Conservation (phyloP, 2,888 invertebrate species). For the Oxytorus armatus region DNA sequence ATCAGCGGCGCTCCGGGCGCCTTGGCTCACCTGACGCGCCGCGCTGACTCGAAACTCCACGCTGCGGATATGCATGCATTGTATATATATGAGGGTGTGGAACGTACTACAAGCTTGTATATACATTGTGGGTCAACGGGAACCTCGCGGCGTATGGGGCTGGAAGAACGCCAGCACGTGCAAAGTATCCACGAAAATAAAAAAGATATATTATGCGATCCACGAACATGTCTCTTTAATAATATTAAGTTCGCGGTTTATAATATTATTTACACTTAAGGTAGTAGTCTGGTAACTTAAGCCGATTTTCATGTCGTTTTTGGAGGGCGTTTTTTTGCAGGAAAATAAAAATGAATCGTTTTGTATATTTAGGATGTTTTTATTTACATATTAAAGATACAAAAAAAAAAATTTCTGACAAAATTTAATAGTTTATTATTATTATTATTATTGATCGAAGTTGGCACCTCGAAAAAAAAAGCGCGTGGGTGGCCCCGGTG, state of each 20-base stretch:
- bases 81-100: slow-evolving; percentile 20
- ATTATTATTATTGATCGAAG: no score
- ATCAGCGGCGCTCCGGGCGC: slow-evolving; percentile 83
- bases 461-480: no score
- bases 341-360: neutral
- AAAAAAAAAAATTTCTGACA: no score
- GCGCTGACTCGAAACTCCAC: slow-evolving; percentile 55
- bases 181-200: slow-evolving; percentile 5
- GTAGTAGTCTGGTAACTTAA: no score
- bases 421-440: no score
- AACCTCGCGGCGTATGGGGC: slow-evolving; percentile 13
- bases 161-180: slow-evolving; percentile 16
- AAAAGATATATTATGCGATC: neutral
- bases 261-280: slow-evolving; percentile 13
- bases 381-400: no score
- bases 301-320: neutral
- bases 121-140: slow-evolving; percentile 40
- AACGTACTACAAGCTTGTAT: slow-evolving; percentile 17
- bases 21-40: slow-evolving; percentile 80
- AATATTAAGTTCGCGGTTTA: neutral
- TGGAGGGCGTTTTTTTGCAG: no score
- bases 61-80: slow-evolving; percentile 3
- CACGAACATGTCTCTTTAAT: neutral
- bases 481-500: no score
- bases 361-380: no score